Base-by-base conservation (phyloP, 2,113 vertebrate genomes). In the mouse (Mus musculus) region DNA sequence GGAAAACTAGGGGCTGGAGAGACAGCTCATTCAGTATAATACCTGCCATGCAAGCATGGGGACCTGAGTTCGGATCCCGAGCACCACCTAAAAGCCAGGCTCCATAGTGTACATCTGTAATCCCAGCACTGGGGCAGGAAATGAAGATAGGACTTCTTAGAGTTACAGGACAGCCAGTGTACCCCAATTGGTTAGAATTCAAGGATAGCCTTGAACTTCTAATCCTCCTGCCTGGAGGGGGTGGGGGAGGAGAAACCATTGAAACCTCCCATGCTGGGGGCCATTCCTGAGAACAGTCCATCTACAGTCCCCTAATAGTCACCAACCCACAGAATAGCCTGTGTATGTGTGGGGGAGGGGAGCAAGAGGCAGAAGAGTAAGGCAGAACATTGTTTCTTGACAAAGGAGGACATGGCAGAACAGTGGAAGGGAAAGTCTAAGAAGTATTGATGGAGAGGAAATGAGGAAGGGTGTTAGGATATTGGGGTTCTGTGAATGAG, bases 291-390 rank as follows among this genome's bases (percentile, higher is more conserved):
- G 42, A 46, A 67, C 61, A 71, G 7, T 56, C 39, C 39, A 85
- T 56, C 80, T 76, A 12, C 13, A 26, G 42, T 36, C 56, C 54
- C 88, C 42, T 65, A 39, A 36, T 36, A 54, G 42, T 39, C 88
- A 17, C 77, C 91, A 63, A 39, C 30, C 16, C 94, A 24, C 36
- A 91, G 42, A 95, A 89, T 72, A 13, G 7, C 78, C 42, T 52
- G 77, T 77, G 39, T 26, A 9, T 26, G 86, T 72, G 46, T 59
- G 49, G 46, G 80, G 20, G 24, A 61, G 56, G 59, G 54, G 56
- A 82, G 54, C 61, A 13, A 61, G 81, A 61, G 56, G n/a, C 81
- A 94, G 75, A 81, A 95, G 85, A 61, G 14, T 91, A 77, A 91
- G 69, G 77, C 28, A 90, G 42, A 72, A 56, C 75, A 22, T 72